phyloP scores from a whole-genome alignment of 2,797 vertebrate genomes.

The Apogon hyalosoma region DNA sequence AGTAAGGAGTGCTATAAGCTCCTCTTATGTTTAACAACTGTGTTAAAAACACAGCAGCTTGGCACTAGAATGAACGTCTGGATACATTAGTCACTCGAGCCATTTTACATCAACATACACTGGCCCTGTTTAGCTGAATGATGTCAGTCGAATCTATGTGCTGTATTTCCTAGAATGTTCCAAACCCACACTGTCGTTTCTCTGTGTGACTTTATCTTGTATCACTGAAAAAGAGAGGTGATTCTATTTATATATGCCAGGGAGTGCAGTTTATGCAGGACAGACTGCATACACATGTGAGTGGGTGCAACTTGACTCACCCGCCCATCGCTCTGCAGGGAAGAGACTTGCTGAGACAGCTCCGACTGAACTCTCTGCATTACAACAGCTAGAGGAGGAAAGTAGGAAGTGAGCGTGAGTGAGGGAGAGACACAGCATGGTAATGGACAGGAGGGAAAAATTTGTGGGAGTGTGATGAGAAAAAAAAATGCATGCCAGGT shows the following conservation, averaged over 20 bases:
- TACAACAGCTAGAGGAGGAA: constrained; percentile 85
- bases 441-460: constrained; percentile 12
- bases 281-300: constrained; percentile 32
- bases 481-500: not conserved
- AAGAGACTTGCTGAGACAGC: constrained; percentile 94
- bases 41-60: too few relatives aligned
- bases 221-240: constrained; percentile 7
- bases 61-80: too few relatives aligned
- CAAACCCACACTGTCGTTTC: not conserved
- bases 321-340: constrained; percentile 91
- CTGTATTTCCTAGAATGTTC: not conserved
- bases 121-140: too few relatives aligned
- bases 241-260: constrained; percentile 43
- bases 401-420: constrained; percentile 26
- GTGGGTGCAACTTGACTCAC: constrained; percentile 84
- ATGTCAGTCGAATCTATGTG: too few relatives aligned
- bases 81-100: too few relatives aligned
- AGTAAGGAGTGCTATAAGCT: too few relatives aligned
- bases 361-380: constrained; percentile 94
- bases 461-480: not conserved
- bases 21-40: too few relatives aligned
- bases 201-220: constrained; percentile 6
- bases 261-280: constrained; percentile 23
- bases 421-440: constrained; percentile 1
- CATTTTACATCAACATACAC: too few relatives aligned